Percentiles rank a stretch among this genome's conserved stretches.
Conservation (phyloP, 2,113 vertebrate species). For the Egretta garzetta region DNA sequence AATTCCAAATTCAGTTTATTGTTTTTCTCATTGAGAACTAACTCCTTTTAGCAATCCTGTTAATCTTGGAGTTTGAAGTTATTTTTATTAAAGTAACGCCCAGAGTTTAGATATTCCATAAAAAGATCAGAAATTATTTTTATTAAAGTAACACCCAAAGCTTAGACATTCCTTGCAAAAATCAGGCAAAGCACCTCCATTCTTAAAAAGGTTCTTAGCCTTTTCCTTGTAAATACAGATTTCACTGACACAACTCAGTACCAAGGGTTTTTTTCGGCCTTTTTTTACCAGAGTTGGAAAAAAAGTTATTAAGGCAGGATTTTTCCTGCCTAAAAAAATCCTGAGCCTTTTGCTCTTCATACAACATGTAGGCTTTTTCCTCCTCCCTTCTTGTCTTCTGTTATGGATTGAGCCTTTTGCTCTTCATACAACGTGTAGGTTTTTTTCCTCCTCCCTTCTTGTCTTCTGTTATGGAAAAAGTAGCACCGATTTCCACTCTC, state of each 20-base stretch:
- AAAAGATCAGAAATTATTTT: constrained; percentile 63
- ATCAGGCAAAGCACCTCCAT: constrained; percentile 18
- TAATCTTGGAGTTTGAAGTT: constrained; percentile 56
- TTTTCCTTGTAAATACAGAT: background rate
- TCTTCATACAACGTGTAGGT: rapidly evolving
- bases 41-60: constrained; percentile 51
- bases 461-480: background rate
- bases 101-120: constrained; percentile 31
- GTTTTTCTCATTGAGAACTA: constrained; percentile 33
- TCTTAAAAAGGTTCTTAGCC: constrained; percentile 17
- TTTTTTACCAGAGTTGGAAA: background rate
- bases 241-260: background rate
- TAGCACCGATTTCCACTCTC: background rate
- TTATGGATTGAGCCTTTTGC: too few relatives aligned
- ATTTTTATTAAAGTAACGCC: constrained; percentile 67
- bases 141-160: constrained; percentile 59
- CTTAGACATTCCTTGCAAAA: constrained; percentile 33
- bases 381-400: background rate
- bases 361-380: rapidly evolving
- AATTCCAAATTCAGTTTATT: constrained; percentile 59
- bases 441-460: background rate
- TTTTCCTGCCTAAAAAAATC: background rate
- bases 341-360: background rate
- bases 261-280: background rate
- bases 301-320: background rate